These are phyloP conservation scores for Synanthedon myopaeformis DNA, from an alignment of 2,888 invertebrate genomes.

Conservation along the genomic window DNA sequence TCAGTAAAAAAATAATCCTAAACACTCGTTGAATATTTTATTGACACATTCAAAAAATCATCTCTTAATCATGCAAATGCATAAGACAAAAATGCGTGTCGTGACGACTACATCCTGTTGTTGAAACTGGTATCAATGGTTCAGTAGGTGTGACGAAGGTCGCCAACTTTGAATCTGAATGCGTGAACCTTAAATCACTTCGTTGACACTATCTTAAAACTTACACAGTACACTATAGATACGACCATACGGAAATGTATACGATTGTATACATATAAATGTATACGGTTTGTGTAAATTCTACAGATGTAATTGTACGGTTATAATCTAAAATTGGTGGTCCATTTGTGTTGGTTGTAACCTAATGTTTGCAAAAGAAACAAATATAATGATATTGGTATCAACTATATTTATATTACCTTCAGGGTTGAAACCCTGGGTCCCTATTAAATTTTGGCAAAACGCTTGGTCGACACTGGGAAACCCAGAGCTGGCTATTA, in stretches of 20 bases:
- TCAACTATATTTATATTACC: too few relatives aligned
- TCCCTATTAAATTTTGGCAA: too few relatives aligned
- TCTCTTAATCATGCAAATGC: conserved; percentile 24
- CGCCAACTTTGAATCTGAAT: conserved; percentile 29
- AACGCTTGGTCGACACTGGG: too few relatives aligned
- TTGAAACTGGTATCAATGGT: conserved; percentile 24
- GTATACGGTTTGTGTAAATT: background rate
- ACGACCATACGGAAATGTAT: background rate
- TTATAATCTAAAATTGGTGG: background rate
- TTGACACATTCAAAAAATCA: conserved; percentile 3
- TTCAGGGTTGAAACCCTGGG: too few relatives aligned
- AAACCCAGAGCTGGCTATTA: too few relatives aligned
- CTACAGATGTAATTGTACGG: background rate
- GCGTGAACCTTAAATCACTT: conserved; percentile 19
- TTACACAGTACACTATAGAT: background rate
- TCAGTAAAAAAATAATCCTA: conserved; percentile 1
- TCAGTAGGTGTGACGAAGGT: conserved; percentile 55
- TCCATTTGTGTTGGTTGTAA: too few relatives aligned
- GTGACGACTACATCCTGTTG: conserved; percentile 47
- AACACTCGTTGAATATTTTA: background rate
- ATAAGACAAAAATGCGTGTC: conserved; percentile 33
- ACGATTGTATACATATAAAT: background rate
- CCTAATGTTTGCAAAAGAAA: too few relatives aligned
- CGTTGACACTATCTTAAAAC: conserved; percentile 8
- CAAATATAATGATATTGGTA: too few relatives aligned